A percentile compares a stretch with the other conserved stretches of the same genome.
Conservation (phyloP, 2,113 vertebrate species). For the Periophthalmus modestus region DNA sequence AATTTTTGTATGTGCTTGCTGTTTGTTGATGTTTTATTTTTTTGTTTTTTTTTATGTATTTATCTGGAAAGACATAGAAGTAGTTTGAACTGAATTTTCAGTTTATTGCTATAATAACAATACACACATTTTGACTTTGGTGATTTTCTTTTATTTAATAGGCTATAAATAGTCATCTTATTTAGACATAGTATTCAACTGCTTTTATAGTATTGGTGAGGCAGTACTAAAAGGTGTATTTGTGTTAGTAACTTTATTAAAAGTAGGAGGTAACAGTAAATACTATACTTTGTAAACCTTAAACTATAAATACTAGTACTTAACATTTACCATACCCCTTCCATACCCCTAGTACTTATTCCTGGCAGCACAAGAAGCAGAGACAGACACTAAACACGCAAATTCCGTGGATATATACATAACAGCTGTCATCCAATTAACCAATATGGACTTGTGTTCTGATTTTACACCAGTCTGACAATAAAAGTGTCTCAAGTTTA, state of each 20-base stretch:
- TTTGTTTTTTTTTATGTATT: neutral
- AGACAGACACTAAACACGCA: constrained; percentile 22
- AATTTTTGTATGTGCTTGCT: neutral
- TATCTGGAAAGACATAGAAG: neutral
- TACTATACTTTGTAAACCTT: neutral
- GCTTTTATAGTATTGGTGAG: neutral
- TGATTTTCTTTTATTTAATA: no score
- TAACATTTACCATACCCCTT: neutral
- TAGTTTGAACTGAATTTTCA: neutral
- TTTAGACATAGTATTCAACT: neutral
- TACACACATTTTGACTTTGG: no score
- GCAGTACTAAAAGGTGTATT: neutral
- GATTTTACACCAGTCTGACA: constrained; percentile 4
- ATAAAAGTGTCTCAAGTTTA: neutral
- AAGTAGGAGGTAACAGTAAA: neutral
- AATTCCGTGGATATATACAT: constrained; percentile 11
- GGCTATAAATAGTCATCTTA: neutral
- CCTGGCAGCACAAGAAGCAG: neutral
- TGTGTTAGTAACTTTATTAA: neutral
- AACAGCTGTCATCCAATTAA: constrained; percentile 6
- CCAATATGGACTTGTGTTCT: constrained; percentile 6
- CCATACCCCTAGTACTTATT: neutral
- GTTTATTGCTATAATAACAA: no score
- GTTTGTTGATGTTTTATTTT: neutral
- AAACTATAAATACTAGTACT: neutral